Conservation (phyloP, 2,113 vertebrate species). For the Equus przewalskii region DNA sequence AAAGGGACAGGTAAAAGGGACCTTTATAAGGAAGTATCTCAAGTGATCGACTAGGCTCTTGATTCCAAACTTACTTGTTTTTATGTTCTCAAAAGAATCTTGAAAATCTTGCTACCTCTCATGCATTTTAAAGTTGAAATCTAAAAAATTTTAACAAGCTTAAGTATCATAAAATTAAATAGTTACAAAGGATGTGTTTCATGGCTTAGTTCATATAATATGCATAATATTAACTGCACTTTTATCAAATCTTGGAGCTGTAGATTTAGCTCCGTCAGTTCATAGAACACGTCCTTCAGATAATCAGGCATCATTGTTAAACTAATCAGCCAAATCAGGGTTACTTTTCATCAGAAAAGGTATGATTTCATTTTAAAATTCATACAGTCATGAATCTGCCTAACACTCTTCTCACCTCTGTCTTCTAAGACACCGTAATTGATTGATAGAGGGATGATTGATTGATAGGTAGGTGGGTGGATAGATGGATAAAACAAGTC, state of each 20-base stretch:
- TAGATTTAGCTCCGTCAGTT: conserved; percentile 48
- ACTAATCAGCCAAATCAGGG: conserved; percentile 54
- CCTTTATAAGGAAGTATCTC: neutral
- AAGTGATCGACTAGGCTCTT: neutral
- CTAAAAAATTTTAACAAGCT: neutral
- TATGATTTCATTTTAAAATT: conserved; percentile 58
- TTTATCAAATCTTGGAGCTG: conserved; percentile 32
- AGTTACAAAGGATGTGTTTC: neutral
- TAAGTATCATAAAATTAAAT: conserved; percentile 48
- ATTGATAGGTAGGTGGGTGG: neutral
- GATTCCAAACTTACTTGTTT: neutral
- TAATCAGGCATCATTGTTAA: conserved; percentile 67
- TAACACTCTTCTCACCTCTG: neutral
- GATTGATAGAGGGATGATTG: neutral
- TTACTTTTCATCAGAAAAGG: conserved; percentile 62
- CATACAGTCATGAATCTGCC: neutral
- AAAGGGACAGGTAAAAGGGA: neutral
- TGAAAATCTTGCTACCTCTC: conserved; percentile 6
- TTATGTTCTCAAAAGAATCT: conserved; percentile 27
- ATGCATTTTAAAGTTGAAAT: conserved; percentile 50
- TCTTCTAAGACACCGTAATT: conserved; percentile 10
- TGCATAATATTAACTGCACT: conserved; percentile 32
- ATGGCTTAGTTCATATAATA: conserved; percentile 25
- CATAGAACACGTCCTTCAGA: conserved; percentile 50
- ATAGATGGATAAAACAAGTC: neutral